These are phyloP conservation scores for Microtus richardsoni DNA, from an alignment of 2,113 vertebrate species.

Conservation along the genomic window DNA sequence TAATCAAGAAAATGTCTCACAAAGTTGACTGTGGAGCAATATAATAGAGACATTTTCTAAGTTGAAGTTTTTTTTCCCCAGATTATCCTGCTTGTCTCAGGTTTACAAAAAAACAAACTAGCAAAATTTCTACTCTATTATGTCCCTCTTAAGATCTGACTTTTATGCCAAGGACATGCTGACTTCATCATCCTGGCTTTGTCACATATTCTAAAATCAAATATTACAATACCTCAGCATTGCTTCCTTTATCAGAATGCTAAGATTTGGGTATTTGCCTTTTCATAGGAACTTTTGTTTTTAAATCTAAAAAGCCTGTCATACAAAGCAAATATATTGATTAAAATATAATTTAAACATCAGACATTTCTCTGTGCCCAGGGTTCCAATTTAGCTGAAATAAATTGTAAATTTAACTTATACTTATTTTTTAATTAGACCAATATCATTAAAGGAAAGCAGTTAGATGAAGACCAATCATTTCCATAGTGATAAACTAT, in stretches of 20 bases:
- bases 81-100: too few relatives aligned
- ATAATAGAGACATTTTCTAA: background rate
- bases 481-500: background rate
- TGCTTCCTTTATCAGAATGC: background rate
- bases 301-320: too few relatives aligned
- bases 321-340: background rate
- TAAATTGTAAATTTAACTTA: background rate
- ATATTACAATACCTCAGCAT: too few relatives aligned
- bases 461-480: background rate
- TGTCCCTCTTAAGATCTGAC: background rate
- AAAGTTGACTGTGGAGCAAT: background rate
- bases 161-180: background rate
- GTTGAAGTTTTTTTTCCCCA: background rate
- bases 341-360: background rate
- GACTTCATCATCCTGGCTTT: background rate
- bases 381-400: background rate
- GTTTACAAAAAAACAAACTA: background rate
- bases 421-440: background rate
- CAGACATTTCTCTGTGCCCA: background rate
- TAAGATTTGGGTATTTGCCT: too few relatives aligned
- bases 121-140: background rate
- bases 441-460: background rate
- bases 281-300: background rate
- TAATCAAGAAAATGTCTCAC: background rate
- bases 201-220: background rate